A percentile compares a stretch with the other conserved stretches of the same genome.
Conservation (phyloP, 2,113 vertebrate genomes). For the Prinia subflava region DNA sequence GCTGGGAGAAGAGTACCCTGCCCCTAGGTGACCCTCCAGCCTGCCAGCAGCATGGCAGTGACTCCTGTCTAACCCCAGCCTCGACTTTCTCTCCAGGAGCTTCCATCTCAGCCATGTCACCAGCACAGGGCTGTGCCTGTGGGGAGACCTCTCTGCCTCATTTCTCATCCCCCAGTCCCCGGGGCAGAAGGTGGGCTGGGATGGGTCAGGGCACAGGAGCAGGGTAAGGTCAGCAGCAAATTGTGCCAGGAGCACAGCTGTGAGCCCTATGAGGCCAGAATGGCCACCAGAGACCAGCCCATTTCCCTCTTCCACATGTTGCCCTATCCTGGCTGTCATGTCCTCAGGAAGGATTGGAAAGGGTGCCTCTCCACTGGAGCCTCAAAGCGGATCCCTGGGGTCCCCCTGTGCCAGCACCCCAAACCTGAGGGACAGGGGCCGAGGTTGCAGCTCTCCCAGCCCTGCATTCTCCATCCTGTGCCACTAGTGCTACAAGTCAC, state of each 20-base stretch:
- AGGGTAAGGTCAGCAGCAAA: not conserved
- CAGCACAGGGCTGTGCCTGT: not conserved
- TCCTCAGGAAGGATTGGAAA: not conserved
- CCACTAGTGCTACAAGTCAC: not conserved
- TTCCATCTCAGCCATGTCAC: not conserved
- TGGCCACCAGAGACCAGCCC: not conserved
- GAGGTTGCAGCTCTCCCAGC: not conserved
- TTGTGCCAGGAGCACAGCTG: fast-evolving
- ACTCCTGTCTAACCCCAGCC: not conserved
- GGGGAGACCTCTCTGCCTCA: not conserved
- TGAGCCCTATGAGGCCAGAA: not conserved
- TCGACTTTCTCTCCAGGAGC: fast-evolving
- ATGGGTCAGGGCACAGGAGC: not conserved
- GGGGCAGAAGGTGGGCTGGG: not conserved
- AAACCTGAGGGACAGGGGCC: not conserved
- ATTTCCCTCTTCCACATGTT: not conserved
- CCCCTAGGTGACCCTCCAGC: not conserved
- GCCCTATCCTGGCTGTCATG: not conserved
- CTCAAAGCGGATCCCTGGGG: not conserved
- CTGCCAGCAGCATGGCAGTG: not conserved
- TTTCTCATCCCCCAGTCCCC: not conserved
- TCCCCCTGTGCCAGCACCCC: not conserved
- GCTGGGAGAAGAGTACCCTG: not conserved
- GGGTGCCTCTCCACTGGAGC: not conserved
- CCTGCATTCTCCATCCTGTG: not conserved